Conservation (phyloP, 2,888 invertebrate species). For the Drosophila mimetica region DNA sequence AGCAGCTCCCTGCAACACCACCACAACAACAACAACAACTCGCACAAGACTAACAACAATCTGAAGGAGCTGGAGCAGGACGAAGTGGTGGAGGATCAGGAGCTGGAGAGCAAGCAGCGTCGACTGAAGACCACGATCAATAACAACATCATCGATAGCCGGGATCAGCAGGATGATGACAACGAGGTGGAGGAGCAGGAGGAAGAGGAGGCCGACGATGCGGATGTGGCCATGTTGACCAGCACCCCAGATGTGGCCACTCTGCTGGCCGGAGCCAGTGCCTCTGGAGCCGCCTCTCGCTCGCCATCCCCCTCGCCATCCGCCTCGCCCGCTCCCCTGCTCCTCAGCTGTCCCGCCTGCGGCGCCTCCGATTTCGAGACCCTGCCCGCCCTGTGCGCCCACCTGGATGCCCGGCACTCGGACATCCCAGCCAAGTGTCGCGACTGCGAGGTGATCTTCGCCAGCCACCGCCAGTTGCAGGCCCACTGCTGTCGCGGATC, state of each 20-base stretch:
- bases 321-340: slow-evolving; percentile 8
- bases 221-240: slow-evolving; percentile 56
- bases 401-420: slow-evolving; percentile 88
- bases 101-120: slow-evolving; percentile 66
- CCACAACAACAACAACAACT: slow-evolving; percentile 76
- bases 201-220: slow-evolving; percentile 17
- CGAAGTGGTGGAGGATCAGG: slow-evolving; percentile 74
- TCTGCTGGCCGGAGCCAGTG: slow-evolving; percentile 51
- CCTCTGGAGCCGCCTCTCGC: slow-evolving; percentile 25
- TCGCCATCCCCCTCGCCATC: slow-evolving; percentile 25
- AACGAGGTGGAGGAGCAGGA: background rate
- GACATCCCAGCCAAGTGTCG: slow-evolving; percentile 89
- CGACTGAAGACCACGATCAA: slow-evolving; percentile 82
- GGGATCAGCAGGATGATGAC: slow-evolving; percentile 2
- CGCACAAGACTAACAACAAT: slow-evolving; percentile 79
- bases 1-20: slow-evolving; percentile 77
- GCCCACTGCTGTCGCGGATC: slow-evolving; percentile 85
- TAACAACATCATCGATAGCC: slow-evolving; percentile 70
- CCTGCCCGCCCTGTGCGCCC: slow-evolving; percentile 87
- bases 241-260: slow-evolving; percentile 72
- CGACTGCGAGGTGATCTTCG: slow-evolving; percentile 90
- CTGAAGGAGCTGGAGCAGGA: slow-evolving; percentile 62
- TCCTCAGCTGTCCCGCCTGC: slow-evolving; percentile 87
- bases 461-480: slow-evolving; percentile 89
- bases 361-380: slow-evolving; percentile 87